Conservation (phyloP, 2,113 vertebrate species). For the Bubo bubo region DNA sequence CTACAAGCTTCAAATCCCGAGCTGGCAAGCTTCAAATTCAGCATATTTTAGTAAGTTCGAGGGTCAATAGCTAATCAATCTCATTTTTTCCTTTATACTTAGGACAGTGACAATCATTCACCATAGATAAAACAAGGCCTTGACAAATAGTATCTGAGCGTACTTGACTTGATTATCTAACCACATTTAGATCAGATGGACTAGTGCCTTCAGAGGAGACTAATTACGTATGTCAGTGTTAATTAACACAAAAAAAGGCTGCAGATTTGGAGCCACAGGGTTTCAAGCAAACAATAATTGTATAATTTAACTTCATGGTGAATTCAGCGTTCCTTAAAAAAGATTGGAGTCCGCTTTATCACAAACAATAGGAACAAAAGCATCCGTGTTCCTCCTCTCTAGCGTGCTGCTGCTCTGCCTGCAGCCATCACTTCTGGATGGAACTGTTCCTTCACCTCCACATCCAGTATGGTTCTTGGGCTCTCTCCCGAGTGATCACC, state of each 20-base stretch:
- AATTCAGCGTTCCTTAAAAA: not conserved
- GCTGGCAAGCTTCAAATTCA: not conserved
- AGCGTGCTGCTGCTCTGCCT: not conserved
- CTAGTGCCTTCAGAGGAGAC: not conserved
- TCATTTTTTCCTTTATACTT: not conserved
- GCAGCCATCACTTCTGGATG: not conserved
- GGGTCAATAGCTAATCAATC: not conserved
- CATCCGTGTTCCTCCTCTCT: not conserved
- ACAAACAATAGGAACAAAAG: not conserved
- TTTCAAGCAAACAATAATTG: not conserved
- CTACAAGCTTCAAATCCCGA: not conserved
- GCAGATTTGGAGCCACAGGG: not conserved
- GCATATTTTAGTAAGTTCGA: not conserved
- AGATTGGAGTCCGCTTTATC: not conserved
- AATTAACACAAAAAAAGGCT: not conserved
- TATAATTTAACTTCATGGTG: not conserved
- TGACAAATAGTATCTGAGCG: not conserved
- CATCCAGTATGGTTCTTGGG: not conserved
- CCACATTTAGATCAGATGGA: not conserved
- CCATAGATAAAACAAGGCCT: not conserved
- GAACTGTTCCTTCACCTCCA: not conserved
- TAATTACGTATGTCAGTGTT: not conserved
- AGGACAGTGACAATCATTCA: not conserved
- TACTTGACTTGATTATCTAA: not conserved
- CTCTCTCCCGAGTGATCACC: not conserved